Conservation (phyloP, 2,113 vertebrate species). For the Xiphorhynchus elegans region DNA sequence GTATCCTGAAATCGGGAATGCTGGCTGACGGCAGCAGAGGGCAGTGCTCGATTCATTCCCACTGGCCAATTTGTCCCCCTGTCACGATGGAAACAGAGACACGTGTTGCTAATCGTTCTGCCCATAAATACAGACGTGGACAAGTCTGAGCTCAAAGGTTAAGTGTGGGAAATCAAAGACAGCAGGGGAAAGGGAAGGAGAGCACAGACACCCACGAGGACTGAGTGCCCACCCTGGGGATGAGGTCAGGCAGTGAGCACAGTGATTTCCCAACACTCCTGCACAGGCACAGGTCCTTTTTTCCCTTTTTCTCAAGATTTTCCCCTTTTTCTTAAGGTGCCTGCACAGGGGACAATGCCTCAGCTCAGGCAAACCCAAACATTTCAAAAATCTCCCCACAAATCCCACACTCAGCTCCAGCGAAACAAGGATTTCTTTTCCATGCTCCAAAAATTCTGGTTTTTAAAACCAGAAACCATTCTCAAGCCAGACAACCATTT, state of each 20-base stretch:
- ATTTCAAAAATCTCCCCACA: not conserved
- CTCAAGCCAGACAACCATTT: not conserved
- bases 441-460: not conserved
- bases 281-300: not conserved
- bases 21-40: not conserved
- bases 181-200: not conserved
- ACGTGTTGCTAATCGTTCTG: not conserved
- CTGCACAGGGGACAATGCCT: not conserved
- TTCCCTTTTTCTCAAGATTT: not conserved
- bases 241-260: not conserved
- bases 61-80: not conserved
- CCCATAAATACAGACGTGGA: not conserved
- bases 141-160: not conserved
- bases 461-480: not conserved
- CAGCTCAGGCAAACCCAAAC: not conserved
- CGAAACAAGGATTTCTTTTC: not conserved
- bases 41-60: not conserved
- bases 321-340: not conserved
- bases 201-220: rapidly evolving
- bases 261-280: rapidly evolving
- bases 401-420: not conserved
- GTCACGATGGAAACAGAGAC: not conserved
- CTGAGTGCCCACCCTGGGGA: rapidly evolving
- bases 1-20: not conserved
- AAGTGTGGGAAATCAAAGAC: not conserved